Evolutionary conservation across 2,797 vertebrate species (phyloP).

Genomic region (Todus mexicanus): DNA sequence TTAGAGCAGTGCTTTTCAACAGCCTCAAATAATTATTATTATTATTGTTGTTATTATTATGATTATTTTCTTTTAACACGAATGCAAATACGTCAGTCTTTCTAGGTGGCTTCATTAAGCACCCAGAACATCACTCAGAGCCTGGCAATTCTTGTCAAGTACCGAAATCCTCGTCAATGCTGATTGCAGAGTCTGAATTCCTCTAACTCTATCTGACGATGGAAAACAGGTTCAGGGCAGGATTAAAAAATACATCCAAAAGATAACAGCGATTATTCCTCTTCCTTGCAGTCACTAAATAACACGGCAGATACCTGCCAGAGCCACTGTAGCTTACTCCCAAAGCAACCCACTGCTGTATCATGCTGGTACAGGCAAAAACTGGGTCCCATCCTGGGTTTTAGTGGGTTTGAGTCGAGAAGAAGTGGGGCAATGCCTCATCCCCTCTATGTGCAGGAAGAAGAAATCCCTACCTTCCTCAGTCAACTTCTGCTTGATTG

Average conservation of each 20-base stretch:
- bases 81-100: conserved; percentile 32
- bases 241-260: not conserved
- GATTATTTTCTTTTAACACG: conserved; percentile 23
- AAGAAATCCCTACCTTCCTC: not conserved
- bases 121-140: conserved; percentile 29
- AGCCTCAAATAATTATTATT: conserved; percentile 25
- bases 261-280: not conserved
- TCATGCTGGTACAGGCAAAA: not conserved
- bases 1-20: conserved; percentile 40
- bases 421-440: not conserved
- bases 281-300: not conserved
- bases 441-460: not conserved
- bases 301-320: not conserved
- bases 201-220: not conserved
- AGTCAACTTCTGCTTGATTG: not conserved
- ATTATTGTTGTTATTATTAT: too few species aligned
- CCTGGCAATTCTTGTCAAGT: conserved; percentile 13
- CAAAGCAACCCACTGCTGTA: not conserved
- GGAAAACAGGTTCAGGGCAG: not conserved
- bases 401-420: not conserved
- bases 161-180: not conserved
- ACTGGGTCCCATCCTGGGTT: not conserved
- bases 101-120: conserved; percentile 45
- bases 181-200: not conserved
- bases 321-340: not conserved